A percentile compares a stretch with the other conserved stretches of the same genome.
Conservation (phyloP, 2,888 invertebrate species). For the Anaspis maculata region DNA sequence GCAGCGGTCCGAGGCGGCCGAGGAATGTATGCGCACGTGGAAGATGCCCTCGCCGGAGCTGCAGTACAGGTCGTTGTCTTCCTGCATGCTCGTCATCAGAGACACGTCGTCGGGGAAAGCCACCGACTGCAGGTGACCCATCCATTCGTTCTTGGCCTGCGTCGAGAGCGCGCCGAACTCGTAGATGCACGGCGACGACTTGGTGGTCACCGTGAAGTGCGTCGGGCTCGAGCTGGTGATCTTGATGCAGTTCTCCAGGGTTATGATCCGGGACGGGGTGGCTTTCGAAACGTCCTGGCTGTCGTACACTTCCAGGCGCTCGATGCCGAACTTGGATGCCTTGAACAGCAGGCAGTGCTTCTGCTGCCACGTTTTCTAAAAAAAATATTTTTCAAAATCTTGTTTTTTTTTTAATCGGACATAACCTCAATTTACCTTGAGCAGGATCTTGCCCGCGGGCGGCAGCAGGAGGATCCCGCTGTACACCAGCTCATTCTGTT, state of each 20-base stretch:
- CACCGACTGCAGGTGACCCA: constrained; percentile 68
- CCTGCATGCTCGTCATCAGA: constrained; percentile 55
- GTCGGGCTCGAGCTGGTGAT: constrained; percentile 58
- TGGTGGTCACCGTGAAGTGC: constrained; percentile 63
- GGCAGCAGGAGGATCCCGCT: constrained; percentile 72
- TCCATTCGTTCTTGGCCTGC: constrained; percentile 65
- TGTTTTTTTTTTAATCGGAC: constrained; percentile 1
- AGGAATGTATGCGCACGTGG: constrained; percentile 62
- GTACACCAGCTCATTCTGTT: too few species aligned
- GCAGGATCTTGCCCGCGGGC: constrained; percentile 69
- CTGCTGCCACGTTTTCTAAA: constrained; percentile 77
- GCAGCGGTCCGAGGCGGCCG: constrained; percentile 71
- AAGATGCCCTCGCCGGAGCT: constrained; percentile 74
- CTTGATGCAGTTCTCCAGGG: constrained; percentile 81
- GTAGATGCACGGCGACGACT: constrained; percentile 49
- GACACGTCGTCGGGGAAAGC: constrained; percentile 65
- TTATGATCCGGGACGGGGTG: constrained; percentile 64
- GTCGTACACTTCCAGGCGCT: constrained; percentile 79
- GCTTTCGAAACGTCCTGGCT: constrained; percentile 55
- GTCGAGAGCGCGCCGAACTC: constrained; percentile 60
- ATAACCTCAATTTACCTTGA: constrained; percentile 55
- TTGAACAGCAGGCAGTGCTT: constrained; percentile 70
- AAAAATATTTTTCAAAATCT: constrained; percentile 27
- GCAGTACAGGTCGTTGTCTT: constrained; percentile 83
- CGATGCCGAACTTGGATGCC: constrained; percentile 77